Conservation (phyloP, 2,113 vertebrate genomes). For the Leucopsar rothschildi region DNA sequence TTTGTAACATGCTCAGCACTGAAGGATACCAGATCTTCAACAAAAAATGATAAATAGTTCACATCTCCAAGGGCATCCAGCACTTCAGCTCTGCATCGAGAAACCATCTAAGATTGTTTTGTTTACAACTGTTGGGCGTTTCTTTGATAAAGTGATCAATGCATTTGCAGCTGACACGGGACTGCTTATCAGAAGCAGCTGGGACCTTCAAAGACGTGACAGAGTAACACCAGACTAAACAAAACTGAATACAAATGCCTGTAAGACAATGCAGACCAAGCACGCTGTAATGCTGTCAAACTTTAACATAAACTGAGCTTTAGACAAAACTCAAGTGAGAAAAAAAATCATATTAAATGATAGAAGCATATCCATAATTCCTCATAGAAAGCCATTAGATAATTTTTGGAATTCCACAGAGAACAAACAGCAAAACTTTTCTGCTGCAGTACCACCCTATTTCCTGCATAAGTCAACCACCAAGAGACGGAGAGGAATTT, state of each 20-base stretch:
- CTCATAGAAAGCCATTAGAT: not conserved
- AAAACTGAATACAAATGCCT: not conserved
- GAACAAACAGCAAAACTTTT: not conserved
- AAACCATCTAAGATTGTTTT: not conserved
- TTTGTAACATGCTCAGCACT: not conserved
- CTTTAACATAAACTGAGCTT: not conserved
- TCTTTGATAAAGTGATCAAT: constrained; percentile 1
- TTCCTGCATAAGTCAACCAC: not conserved
- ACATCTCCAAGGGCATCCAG: not conserved
- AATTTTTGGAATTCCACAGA: not conserved
- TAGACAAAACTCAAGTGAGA: not conserved
- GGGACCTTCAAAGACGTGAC: not conserved
- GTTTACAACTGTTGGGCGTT: not conserved
- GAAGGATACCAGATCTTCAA: not conserved
- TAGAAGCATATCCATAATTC: not conserved
- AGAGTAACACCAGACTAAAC: not conserved
- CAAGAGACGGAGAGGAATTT: not conserved
- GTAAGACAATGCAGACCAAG: not conserved
- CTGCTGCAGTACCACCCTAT: not conserved
- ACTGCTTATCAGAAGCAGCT: not conserved
- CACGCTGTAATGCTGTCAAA: not conserved
- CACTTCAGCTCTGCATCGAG: not conserved
- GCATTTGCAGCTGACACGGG: not conserved
- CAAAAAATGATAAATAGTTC: not conserved
- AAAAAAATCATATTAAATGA: not conserved